phyloP scores from a whole-genome alignment of 2,113 vertebrate genomes.

The Oryzias celebensis region DNA sequence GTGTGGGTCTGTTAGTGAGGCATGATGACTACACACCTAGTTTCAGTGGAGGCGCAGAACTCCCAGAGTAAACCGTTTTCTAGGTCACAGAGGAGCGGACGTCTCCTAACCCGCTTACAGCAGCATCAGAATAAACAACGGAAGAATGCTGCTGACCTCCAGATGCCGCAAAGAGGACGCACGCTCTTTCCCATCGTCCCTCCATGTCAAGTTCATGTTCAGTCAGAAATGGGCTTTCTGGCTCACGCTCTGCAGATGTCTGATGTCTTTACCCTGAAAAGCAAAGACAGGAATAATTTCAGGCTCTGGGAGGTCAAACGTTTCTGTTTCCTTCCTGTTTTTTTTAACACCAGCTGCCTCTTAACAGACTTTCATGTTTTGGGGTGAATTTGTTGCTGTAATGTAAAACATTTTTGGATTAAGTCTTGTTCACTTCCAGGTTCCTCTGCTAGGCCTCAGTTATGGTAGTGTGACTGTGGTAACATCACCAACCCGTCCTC shows the following conservation, averaged over 20 bases:
- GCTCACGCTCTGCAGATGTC: constrained; percentile 36
- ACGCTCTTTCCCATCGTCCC: constrained; percentile 15
- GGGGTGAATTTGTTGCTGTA: too few species aligned
- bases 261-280: constrained; percentile 2
- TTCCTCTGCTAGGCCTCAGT: too few species aligned
- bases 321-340: too few species aligned
- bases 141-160: constrained; percentile 36
- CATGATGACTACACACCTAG: constrained; percentile 61
- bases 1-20: too few species aligned
- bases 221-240: constrained; percentile 3
- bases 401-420: too few species aligned
- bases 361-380: too few species aligned
- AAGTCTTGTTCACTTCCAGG: too few species aligned
- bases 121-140: constrained; percentile 20
- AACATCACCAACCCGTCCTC: too few species aligned
- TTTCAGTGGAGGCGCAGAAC: constrained; percentile 2
- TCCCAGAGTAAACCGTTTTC: not conserved
- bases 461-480: too few species aligned
- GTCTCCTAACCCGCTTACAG: constrained; percentile 4
- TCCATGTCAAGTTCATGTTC: constrained; percentile 4
- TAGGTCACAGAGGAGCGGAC: constrained; percentile 5
- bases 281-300: constrained; percentile 12
- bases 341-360: too few species aligned
- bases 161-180: constrained; percentile 33
- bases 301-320: too few species aligned